Evolutionary conservation across 2,888 invertebrate species (phyloP), one percentile per base, ranked within the genome.

Genomic region (Aelia acuminata): DNA sequence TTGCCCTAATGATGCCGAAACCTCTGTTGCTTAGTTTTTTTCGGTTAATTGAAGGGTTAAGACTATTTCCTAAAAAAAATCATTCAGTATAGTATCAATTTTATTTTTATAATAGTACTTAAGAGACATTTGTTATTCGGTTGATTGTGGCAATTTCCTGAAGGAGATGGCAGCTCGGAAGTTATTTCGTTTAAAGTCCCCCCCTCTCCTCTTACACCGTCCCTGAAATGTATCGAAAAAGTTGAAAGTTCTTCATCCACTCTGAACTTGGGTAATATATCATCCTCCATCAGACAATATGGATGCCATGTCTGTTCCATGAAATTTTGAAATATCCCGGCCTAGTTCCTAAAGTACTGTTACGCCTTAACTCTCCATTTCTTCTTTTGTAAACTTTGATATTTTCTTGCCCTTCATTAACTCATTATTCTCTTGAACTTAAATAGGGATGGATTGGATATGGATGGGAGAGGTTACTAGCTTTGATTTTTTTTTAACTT

Each of bases 161-260:
- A 18, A 35, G 63, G 3, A 1, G 31, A 35, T 35, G 18, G 18
- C 18, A 70, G 20, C 63, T 35, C 31, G 35, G 3, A 35, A 70
- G 63, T 70, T 63, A 31, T 63, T 63, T 70, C 63, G 31, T 70
- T 70, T 5, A 35, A 70, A 35, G 18, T 4, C 15, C n/a, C n/a
- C 63, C n/a, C 57, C 15, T 31, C n/a, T 31, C n/a, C 57, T 26
- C 57, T 13, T 20, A 26, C 35, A n/a, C 3, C 80, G 15, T 43
- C 11, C 22, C 80, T 43, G n/a, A 80, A 80, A 80, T 80, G 80
- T 80, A 80, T 80, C 43, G 80, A n/a, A 80, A 80, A 80, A 80
- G n/a, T 80, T 80, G 13, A 11, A 80, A 80, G 11, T 80, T 39
- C 43, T 80, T 80, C 43, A 39, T 11, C n/a, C 20, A 15, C 39